These are phyloP conservation scores for Artemia sp. DNA, from an alignment of 2,888 invertebrate genomes.

Conservation along the genomic window DNA sequence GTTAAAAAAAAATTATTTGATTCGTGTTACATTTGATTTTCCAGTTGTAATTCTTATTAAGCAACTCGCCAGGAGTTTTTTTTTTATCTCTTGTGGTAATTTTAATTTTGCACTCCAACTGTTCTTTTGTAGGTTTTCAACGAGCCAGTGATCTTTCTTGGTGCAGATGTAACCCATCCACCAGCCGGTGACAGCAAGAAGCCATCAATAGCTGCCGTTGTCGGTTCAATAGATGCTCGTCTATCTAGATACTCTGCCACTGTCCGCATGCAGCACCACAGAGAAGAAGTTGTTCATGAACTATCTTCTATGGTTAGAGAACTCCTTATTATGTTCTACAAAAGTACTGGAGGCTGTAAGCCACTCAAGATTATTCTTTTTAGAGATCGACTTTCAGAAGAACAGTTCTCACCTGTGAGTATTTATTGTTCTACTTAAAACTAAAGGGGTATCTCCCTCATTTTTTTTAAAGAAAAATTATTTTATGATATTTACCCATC, in stretches of 20 bases:
- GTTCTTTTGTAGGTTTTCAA: conserved; percentile 58
- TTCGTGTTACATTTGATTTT: background rate
- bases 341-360: conserved; percentile 96
- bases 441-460: too few species aligned
- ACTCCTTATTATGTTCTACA: conserved; percentile 95
- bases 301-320: conserved; percentile 96
- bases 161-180: conserved; percentile 98
- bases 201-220: conserved; percentile 96
- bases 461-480: too few species aligned
- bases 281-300: conserved; percentile 98
- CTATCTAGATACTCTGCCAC: conserved; percentile 97
- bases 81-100: conserved; percentile 16
- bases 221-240: conserved; percentile 99
- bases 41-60: conserved; percentile 16
- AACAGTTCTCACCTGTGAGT: conserved; percentile 76
- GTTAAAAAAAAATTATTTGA: too few species aligned
- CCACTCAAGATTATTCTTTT: conserved; percentile 97
- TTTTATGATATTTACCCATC: background rate
- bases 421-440: background rate
- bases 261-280: conserved; percentile 89
- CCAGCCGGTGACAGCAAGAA: conserved; percentile 99
- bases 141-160: conserved; percentile 98
- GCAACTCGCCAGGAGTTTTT: conserved; percentile 14
- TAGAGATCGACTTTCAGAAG: conserved; percentile 98
- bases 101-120: background rate